Conservation (phyloP, 53 echinoderm and acorn worm genomes). For the Holothuria scabra region DNA sequence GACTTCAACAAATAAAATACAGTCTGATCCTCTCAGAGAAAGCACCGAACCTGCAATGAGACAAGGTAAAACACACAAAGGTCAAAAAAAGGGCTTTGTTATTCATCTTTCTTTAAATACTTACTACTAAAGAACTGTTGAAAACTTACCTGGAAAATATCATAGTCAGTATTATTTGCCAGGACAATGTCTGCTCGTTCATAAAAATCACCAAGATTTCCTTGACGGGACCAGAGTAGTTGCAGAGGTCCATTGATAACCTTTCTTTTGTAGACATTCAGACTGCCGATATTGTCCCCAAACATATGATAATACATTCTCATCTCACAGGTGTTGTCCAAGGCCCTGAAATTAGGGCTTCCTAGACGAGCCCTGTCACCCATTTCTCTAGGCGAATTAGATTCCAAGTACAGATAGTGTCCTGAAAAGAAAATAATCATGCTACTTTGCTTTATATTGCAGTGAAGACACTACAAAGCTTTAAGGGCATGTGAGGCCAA, state of each 20-base stretch:
- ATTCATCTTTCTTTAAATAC: not conserved
- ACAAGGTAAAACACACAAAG: too few relatives aligned
- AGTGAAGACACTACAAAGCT: too few relatives aligned
- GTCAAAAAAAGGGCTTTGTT: not conserved
- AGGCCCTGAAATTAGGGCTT: conserved; percentile 56
- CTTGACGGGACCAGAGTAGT: conserved; percentile 47
- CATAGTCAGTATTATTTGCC: conserved; percentile 25
- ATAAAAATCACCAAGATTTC: conserved; percentile 68
- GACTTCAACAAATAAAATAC: too few relatives aligned
- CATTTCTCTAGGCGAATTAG: conserved; percentile 65
- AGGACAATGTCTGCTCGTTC: conserved; percentile 63
- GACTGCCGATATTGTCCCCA: conserved; percentile 72
- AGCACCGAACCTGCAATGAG: too few relatives aligned
- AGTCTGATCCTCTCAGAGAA: too few relatives aligned
- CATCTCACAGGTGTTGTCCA: conserved; percentile 61
- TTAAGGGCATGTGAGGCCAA: too few relatives aligned
- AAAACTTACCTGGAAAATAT: conserved; percentile 72
- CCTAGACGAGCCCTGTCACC: conserved; percentile 85
- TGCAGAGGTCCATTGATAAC: conserved; percentile 70
- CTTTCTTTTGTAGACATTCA: conserved; percentile 83
- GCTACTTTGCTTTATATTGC: too few relatives aligned
- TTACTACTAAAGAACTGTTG: not conserved
- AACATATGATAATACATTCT: conserved; percentile 95
- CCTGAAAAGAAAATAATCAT: conserved; percentile 46
- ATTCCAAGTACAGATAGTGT: conserved; percentile 79